A percentile compares a stretch with the other conserved stretches of the same genome.
Conservation (phyloP, 2,113 vertebrate genomes). For the Vulpes ferrilata region DNA sequence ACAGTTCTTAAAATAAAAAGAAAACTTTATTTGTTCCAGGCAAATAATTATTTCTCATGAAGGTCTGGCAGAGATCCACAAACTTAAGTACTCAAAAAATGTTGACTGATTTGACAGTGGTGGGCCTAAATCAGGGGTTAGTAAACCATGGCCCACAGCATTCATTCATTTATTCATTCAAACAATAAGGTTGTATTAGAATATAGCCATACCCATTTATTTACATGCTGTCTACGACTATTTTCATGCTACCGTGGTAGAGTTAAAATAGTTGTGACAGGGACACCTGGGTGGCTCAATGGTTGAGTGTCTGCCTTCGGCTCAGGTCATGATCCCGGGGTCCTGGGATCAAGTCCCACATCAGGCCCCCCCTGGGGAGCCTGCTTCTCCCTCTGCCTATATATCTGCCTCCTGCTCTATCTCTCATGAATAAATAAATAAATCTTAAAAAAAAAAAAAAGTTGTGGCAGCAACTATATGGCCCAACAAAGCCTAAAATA, state of each 20-base stretch:
- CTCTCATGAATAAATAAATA: no score
- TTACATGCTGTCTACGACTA: background rate
- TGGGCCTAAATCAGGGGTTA: background rate
- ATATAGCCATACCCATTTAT: background rate
- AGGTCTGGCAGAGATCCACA: background rate
- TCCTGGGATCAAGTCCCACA: no score
- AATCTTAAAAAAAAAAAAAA: background rate
- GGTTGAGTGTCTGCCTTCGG: no score
- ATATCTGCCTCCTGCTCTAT: no score
- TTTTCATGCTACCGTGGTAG: background rate
- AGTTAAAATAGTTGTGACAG: background rate
- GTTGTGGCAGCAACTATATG: background rate
- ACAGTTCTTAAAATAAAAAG: constrained; percentile 17
- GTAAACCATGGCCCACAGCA: background rate
- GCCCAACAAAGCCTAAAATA: background rate
- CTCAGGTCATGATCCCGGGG: no score
- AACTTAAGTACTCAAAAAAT: background rate
- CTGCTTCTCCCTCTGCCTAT: no score
- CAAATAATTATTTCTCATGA: constrained; percentile 39
- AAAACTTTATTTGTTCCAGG: constrained; percentile 22
- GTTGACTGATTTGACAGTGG: background rate
- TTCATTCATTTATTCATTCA: background rate
- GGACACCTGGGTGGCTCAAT: no score
- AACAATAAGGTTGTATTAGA: background rate
- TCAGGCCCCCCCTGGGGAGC: no score